Conservation (phyloP, 1,140 invertebrate genomes). For the Drosophila kohkoa region DNA sequence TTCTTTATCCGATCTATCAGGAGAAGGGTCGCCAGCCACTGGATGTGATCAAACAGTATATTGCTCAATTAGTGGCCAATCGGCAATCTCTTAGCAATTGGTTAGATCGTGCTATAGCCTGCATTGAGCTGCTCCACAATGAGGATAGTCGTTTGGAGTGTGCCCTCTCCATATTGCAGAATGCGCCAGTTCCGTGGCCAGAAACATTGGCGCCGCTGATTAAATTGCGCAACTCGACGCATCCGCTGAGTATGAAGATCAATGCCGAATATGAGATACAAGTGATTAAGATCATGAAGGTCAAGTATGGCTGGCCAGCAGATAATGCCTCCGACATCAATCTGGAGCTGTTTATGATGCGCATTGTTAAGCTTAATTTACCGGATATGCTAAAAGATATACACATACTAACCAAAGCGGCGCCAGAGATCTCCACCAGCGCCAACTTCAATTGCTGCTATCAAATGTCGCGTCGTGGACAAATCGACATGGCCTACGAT, state of each 20-base stretch:
- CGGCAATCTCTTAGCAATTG: conserved; percentile 68
- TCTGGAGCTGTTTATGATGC: conserved; percentile 72
- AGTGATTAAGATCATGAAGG: conserved; percentile 83
- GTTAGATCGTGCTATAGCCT: conserved; percentile 74
- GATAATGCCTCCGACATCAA: conserved; percentile 69
- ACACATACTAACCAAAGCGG: conserved; percentile 65
- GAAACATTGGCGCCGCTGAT: conserved; percentile 65
- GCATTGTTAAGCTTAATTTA: conserved; percentile 75
- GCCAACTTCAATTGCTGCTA: conserved; percentile 80
- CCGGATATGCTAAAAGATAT: conserved; percentile 83
- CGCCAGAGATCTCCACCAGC: conserved; percentile 57
- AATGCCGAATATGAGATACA: conserved; percentile 80
- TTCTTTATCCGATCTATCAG: conserved; percentile 80
- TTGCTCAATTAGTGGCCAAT: conserved; percentile 69
- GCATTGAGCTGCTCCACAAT: conserved; percentile 76
- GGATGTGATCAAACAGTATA: conserved; percentile 74
- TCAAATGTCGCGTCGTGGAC: conserved; percentile 70
- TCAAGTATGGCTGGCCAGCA: conserved; percentile 81
- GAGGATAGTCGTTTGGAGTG: conserved; percentile 77
- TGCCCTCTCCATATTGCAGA: conserved; percentile 72
- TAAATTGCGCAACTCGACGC: conserved; percentile 72
- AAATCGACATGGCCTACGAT: conserved; percentile 70
- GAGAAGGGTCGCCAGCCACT: conserved; percentile 73
- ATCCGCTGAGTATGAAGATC: conserved; percentile 76
- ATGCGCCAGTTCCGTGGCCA: conserved; percentile 79